These are phyloP conservation scores for Mormyrus proboscirostris DNA, from an alignment of 2,797 vertebrate genomes.

Conservation along the genomic window DNA sequence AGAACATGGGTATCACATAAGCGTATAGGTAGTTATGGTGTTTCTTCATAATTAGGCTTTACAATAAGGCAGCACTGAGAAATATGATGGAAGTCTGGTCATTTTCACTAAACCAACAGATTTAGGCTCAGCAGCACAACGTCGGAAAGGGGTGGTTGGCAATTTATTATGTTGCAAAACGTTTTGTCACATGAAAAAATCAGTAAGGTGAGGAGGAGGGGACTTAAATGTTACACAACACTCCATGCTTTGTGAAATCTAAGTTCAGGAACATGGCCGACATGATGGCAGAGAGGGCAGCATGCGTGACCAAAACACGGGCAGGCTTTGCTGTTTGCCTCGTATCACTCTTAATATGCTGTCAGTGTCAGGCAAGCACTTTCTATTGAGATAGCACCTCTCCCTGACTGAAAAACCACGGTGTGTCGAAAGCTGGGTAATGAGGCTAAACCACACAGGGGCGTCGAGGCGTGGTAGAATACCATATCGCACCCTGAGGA, in stretches of 20 bases:
- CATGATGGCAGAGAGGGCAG: background rate
- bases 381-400: background rate
- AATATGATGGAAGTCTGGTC: background rate
- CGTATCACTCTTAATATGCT: background rate
- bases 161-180: background rate
- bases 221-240: background rate
- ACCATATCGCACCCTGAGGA: background rate
- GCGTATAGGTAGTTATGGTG: background rate
- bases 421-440: background rate
- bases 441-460: background rate
- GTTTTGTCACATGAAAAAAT: background rate
- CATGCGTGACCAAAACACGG: background rate
- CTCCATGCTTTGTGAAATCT: background rate
- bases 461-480: background rate
- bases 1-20: background rate
- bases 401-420: background rate
- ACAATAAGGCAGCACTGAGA: background rate
- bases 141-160: background rate
- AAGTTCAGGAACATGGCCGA: background rate
- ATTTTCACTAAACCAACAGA: background rate
- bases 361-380: background rate
- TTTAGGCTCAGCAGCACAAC: background rate
- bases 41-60: background rate
- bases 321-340: background rate
- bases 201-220: background rate